Percentiles rank a stretch among this genome's conserved stretches.
phyloP scores from a whole-genome alignment of 2,113 vertebrate genomes.

The Paraplagusia blochii region DNA sequence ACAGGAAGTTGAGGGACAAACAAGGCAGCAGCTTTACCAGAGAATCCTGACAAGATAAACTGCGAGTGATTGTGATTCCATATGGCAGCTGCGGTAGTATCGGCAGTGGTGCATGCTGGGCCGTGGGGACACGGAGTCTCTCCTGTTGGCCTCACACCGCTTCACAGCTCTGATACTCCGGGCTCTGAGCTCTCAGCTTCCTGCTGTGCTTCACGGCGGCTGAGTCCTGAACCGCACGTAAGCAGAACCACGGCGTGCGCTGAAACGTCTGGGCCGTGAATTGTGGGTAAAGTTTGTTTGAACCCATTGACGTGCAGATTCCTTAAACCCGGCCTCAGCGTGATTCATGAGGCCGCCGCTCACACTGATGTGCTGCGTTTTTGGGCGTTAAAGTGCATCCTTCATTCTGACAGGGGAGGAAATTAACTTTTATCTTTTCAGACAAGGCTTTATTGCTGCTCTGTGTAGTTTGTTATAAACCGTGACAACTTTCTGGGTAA shows the following conservation, averaged over 20 bases:
- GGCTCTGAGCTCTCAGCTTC: slow-evolving; percentile 16
- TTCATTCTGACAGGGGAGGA: slow-evolving; percentile 1
- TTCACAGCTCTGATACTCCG: slow-evolving; percentile 21
- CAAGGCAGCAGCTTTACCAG: slow-evolving; percentile 37
- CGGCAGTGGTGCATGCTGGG: slow-evolving; percentile 39
- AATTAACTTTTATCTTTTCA: too few species aligned
- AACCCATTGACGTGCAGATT: background rate
- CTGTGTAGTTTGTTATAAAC: too few species aligned
- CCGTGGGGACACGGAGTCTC: slow-evolving; percentile 22
- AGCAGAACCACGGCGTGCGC: background rate
- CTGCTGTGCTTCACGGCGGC: slow-evolving; percentile 20
- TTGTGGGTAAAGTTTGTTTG: background rate
- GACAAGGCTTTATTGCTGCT: too few species aligned
- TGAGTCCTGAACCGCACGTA: slow-evolving; percentile 10
- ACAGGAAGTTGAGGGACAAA: slow-evolving; percentile 31
- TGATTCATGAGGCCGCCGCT: background rate
- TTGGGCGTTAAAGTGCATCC: background rate
- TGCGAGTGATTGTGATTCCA: slow-evolving; percentile 53
- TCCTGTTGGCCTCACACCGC: slow-evolving; percentile 25
- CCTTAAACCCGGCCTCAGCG: background rate
- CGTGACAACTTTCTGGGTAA: too few species aligned
- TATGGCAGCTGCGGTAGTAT: slow-evolving; percentile 49
- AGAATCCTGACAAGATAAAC: slow-evolving; percentile 39
- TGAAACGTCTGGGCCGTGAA: background rate
- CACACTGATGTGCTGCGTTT: background rate